These are phyloP conservation scores for Pedetes capensis DNA, from an alignment of 2,113 vertebrate genomes.

Conservation along the genomic window DNA sequence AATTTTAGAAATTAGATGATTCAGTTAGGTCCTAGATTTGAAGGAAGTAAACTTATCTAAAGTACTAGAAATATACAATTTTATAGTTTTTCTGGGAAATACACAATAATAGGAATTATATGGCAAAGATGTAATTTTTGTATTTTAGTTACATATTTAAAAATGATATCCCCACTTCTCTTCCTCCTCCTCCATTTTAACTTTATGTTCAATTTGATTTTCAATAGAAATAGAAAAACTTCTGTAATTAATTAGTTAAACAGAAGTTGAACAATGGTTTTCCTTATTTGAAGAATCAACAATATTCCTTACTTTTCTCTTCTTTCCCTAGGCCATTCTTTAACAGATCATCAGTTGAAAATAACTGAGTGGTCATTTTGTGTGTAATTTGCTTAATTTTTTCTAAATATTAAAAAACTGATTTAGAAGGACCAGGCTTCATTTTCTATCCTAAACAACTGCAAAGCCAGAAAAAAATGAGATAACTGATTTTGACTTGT, in stretches of 20 bases:
- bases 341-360: background rate
- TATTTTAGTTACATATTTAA: background rate
- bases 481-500: background rate
- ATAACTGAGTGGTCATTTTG: background rate
- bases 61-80: background rate
- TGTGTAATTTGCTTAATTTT: background rate
- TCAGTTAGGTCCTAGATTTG: background rate
- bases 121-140: background rate
- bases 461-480: background rate
- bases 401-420: background rate
- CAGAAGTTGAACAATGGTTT: background rate
- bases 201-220: background rate
- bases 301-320: background rate
- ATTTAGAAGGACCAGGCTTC: background rate
- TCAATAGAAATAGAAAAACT: background rate
- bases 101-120: background rate
- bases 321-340: background rate
- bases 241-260: background rate
- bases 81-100: slow-evolving; percentile 18
- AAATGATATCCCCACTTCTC: background rate
- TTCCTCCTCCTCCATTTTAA: background rate
- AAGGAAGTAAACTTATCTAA: background rate
- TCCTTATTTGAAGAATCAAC: slow-evolving; percentile 19
- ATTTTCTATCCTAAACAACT: background rate
- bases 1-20: slow-evolving; percentile 19